A percentile compares a stretch with the other conserved stretches of the same genome.
phyloP scores from a whole-genome alignment of 2,888 invertebrate species.

The Leptopterna dolabrata region DNA sequence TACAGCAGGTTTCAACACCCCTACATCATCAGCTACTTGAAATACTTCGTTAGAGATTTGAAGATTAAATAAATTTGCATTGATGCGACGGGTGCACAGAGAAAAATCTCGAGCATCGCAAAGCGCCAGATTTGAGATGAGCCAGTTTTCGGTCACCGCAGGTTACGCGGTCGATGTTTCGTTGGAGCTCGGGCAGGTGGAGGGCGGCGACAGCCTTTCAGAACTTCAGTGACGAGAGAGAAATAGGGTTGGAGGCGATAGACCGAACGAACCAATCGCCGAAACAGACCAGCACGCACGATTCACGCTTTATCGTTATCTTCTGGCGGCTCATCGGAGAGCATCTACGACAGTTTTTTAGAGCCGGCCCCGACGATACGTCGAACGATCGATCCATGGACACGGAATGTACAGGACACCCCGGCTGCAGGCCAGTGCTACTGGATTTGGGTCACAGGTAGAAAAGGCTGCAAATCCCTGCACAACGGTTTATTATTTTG shows the following conservation, averaged over 20 bases:
- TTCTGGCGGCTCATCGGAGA: background rate
- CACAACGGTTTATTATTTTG: no score
- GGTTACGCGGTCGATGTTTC: background rate
- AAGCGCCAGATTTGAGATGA: background rate
- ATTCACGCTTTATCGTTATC: background rate
- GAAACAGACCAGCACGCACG: background rate
- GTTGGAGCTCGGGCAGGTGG: background rate
- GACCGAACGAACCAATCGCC: background rate
- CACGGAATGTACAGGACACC: no score
- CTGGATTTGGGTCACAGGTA: no score
- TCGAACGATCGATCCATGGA: no score
- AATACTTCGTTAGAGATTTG: no score
- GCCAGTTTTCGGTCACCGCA: background rate
- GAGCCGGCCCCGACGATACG: background rate
- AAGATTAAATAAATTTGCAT: no score
- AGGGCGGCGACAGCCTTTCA: background rate
- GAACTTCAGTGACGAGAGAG: background rate
- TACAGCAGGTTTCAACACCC: no score
- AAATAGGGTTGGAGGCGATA: background rate
- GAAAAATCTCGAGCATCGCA: no score
- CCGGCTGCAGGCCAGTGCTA: no score
- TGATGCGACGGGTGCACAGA: no score
- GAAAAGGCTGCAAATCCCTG: no score
- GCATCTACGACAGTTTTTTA: background rate
- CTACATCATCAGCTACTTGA: no score